Evolutionary conservation across 2,113 vertebrate species (phyloP).

Genomic region (Hyla sarda): DNA sequence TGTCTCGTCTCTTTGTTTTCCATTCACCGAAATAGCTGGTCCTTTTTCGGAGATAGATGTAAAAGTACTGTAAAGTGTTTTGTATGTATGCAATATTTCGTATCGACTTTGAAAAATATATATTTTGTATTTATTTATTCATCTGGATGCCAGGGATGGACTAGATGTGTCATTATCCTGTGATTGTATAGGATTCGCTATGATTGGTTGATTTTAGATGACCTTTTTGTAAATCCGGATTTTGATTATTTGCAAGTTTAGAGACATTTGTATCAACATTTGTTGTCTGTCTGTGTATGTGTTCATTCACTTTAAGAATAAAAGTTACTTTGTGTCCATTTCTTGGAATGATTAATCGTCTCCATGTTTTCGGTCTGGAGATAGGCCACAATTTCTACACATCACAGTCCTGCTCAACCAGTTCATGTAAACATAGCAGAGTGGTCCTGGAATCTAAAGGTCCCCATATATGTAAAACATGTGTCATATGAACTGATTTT

Average conservation of each 20-base stretch:
- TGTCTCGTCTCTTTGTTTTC: conserved; percentile 67
- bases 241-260: conserved; percentile 63
- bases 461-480: no score
- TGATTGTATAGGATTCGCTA: conserved; percentile 36
- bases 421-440: not conserved
- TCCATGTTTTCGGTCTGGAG: not conserved
- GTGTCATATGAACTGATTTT: no score
- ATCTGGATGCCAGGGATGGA: conserved; percentile 66
- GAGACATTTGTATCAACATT: conserved; percentile 33
- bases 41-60: conserved; percentile 87
- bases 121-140: conserved; percentile 99
- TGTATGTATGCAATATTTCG: conserved; percentile 79
- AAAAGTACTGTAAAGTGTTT: conserved; percentile 70
- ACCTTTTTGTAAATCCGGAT: conserved; percentile 71
- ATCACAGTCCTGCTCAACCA: not conserved
- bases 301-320: not conserved
- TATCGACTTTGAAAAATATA: conserved; percentile 80
- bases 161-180: conserved; percentile 64
- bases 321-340: conserved; percentile 3
- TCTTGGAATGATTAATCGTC: not conserved
- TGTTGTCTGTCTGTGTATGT: conserved; percentile 62
- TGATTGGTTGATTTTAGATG: conserved; percentile 64
- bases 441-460: not conserved
- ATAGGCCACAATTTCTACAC: not conserved
- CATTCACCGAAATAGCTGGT: conserved; percentile 90